A percentile compares a stretch with the other conserved stretches of the same genome.
Evolutionary conservation across 2,113 vertebrate species (phyloP).

Genomic region (Atherinomorus stipes): DNA sequence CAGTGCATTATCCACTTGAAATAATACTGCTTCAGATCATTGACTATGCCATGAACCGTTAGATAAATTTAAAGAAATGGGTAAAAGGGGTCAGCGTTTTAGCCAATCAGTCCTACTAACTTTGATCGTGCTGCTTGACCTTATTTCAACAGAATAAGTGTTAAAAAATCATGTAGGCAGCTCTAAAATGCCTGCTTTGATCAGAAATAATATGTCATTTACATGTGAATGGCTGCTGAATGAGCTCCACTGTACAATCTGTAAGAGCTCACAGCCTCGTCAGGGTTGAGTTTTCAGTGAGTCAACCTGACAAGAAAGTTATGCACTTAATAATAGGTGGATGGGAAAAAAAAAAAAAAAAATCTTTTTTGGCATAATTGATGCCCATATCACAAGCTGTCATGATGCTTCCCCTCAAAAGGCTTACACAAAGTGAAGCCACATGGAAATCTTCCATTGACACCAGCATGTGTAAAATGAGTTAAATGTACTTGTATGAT

Average conservation of each 20-base stretch:
- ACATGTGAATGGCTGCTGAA: slow-evolving; percentile 23
- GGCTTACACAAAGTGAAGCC: slow-evolving; percentile 43
- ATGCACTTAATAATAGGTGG: slow-evolving; percentile 36
- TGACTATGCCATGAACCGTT: not conserved
- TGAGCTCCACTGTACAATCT: slow-evolving; percentile 6
- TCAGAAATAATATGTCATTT: slow-evolving; percentile 25
- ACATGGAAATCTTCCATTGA: slow-evolving; percentile 59
- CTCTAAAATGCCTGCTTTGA: not conserved
- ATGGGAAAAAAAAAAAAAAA: slow-evolving; percentile 23
- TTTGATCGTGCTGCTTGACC: slow-evolving; percentile 28
- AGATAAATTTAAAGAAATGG: not conserved
- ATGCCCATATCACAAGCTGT: slow-evolving; percentile 27
- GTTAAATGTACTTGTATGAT: slow-evolving; percentile 73
- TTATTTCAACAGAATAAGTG: not conserved
- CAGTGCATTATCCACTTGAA: not conserved
- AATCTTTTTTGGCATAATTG: slow-evolving; percentile 36
- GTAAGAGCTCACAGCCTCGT: slow-evolving; percentile 15
- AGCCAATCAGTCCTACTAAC: not conserved
- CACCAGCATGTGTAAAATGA: slow-evolving; percentile 68
- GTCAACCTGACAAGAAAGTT: slow-evolving; percentile 41
- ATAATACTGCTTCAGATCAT: slow-evolving; percentile 17
- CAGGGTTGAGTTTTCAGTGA: slow-evolving; percentile 25
- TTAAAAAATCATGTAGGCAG: not conserved
- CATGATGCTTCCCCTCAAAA: slow-evolving; percentile 27
- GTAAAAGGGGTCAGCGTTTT: not conserved